Base-by-base conservation (phyloP, 2,113 vertebrate species). In the Phyllostomus hastatus region DNA sequence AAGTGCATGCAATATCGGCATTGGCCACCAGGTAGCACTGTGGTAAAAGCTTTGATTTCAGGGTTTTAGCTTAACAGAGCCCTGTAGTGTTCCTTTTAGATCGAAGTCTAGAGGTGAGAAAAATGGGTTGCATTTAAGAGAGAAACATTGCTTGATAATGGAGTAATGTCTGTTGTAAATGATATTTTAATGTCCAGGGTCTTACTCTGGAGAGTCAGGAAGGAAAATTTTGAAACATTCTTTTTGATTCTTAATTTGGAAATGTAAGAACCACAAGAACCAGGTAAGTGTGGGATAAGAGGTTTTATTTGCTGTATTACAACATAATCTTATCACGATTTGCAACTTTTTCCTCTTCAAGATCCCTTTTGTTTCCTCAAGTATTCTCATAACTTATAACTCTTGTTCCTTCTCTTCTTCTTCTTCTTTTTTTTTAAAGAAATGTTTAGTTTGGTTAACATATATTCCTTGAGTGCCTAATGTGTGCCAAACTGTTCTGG, bases 21-120 rank as follows among this genome's bases (percentile, higher is more conserved):
- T 2, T 8, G 0, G 61, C 67, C 97, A 95, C 50, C 67, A 90
- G 98, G 94, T 89, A 98, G 97, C 98, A 72, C 90, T 97, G 94
- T 95, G 89, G 90, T 20, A 24, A 94, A 93, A 59, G n/a, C 2
- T 91, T 79, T 91, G 4, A 33, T 57, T 59, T 78, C 7, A 41
- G 16, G 14, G 6, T 4, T 22, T n/a, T 0, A 0, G 2, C 17
- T 2, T 33, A 64, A 2, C 41, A 24, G 0, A 35, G 9, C 91
- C 64, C 84, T 1, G 4, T 2, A 7, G 28, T 83, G 1, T 2
- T 24, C 64, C 7, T 2, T 82, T 61, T 33, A 19, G 5, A 57
- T 38, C 46, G 22, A 81, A 73, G 24, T 43, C 67, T n/a, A 2
- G 1, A 79, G 28, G 88, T 17, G 8, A 11, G 95, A 96, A 78